Base-by-base conservation (phyloP, 2,113 vertebrate species). In the Neopipo cinnamomea region DNA sequence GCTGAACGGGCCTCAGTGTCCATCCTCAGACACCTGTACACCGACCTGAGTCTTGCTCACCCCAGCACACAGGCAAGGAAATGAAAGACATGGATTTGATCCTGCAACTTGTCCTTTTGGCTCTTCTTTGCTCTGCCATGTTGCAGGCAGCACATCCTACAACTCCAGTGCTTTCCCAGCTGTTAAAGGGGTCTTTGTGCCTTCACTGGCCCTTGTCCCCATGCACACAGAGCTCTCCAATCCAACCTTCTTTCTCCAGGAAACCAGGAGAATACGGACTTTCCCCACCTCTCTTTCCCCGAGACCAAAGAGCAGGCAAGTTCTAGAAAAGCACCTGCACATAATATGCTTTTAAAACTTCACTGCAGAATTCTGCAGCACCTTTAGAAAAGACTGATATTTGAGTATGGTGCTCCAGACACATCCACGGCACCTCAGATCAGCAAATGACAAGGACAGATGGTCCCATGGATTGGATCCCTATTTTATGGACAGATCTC, bases 161-260 rank as follows among this genome's bases (percentile, higher is more conserved):
- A 65, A 52, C 53, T 35, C 46, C 46, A 18, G 63, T 11, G 44
- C 30, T 63, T 23, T 31, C 55, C 55, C 68, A 56, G 70, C 56
- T 58, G 5, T 12, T 30, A 33, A n/a, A 56, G 55, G 56, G 25
- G 37, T 56, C 46, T 28, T 39, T 33, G 8, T 4, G 49, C 37
- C 53, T 53, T 13, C 35, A 4, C 37, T 23, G 27, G 22, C 59
- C 41, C 67, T 42, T 0, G 0, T 12, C n/a, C 56, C 35, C 68
- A 47, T 4, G 21, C 33, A 72, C 31, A 53, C 1, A 70, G 37
- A 66, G 44, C 62, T 85, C 62, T 68, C 44, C 50, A 65, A 41
- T 8, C 14, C 56, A n/a, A 27, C 25, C 15, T 53, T 42, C 47
- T 27, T 47, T n/a, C 71, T 68, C 31, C 35, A 66, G 41, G 28